Conservation (phyloP, 2,797 vertebrate species). For the Cyprinella venusta region DNA sequence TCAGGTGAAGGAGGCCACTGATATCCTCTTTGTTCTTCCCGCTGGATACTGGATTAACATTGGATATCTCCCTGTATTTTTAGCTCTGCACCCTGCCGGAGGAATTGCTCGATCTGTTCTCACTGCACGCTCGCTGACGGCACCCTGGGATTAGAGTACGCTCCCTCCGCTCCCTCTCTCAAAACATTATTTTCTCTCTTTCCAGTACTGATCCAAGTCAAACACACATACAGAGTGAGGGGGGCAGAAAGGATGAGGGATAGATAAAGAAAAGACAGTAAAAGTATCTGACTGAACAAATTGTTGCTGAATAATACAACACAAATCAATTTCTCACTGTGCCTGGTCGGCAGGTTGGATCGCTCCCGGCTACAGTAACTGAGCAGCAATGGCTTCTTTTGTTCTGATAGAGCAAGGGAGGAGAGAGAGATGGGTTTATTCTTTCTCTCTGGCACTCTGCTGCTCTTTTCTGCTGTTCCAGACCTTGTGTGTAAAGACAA, state of each 20-base stretch:
- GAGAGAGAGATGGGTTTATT: constrained; percentile 17
- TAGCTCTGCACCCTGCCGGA: constrained; percentile 11
- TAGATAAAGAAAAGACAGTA: constrained; percentile 29
- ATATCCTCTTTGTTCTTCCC: not conserved
- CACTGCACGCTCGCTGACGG: not conserved
- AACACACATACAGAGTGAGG: constrained; percentile 19
- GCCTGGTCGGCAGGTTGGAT: constrained; percentile 48
- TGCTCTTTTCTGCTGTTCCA: constrained; percentile 2
- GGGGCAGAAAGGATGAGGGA: not conserved
- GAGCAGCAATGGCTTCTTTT: constrained; percentile 43
- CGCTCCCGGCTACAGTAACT: constrained; percentile 25
- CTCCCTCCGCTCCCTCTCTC: not conserved
- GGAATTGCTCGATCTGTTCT: constrained; percentile 28
- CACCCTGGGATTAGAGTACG: constrained; percentile 20
- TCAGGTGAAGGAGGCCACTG: constrained; percentile 4
- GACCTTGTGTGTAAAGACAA: constrained; percentile 17
- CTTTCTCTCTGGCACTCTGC: not conserved
- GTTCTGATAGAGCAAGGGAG: constrained; percentile 29
- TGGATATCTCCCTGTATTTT: constrained; percentile 22
- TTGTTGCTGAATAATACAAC: constrained; percentile 60
- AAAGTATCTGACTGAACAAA: constrained; percentile 48
- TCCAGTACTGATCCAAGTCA: constrained; percentile 17
- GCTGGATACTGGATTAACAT: not conserved
- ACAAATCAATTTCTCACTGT: constrained; percentile 55
- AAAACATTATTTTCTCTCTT: constrained; percentile 16